Percentiles rank a stretch among this genome's conserved stretches.
Conservation (phyloP, 2,797 vertebrate genomes). For the Trachops cirrhosus region DNA sequence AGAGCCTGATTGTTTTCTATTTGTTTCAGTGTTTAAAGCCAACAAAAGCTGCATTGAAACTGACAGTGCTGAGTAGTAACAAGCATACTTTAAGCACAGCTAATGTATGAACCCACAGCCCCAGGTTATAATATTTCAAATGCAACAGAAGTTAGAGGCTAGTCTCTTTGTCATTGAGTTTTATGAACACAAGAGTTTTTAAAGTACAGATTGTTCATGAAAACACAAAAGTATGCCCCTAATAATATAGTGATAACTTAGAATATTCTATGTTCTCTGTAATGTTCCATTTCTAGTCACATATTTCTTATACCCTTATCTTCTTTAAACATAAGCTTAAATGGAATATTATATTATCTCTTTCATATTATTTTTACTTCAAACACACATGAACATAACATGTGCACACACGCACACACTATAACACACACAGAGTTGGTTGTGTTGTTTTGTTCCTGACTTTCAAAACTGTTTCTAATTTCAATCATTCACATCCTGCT, state of each 20-base stretch:
- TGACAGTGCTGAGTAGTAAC: constrained; percentile 65
- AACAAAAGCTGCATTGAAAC: constrained; percentile 74
- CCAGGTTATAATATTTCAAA: constrained; percentile 57
- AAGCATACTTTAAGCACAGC: constrained; percentile 53
- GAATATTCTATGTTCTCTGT: background rate
- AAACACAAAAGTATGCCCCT: background rate
- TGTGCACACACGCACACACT: too few relatives aligned
- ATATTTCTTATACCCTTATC: background rate
- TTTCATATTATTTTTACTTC: background rate
- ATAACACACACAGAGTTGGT: background rate
- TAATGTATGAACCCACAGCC: constrained; percentile 27
- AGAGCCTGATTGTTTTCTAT: constrained; percentile 74
- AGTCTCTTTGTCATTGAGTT: background rate
- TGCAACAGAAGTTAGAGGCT: background rate
- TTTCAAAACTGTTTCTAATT: constrained; percentile 6
- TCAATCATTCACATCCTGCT: background rate
- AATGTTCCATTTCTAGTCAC: background rate
- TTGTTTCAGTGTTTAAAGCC: constrained; percentile 76
- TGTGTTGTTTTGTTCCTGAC: background rate
- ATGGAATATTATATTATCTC: background rate
- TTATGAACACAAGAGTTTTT: background rate
- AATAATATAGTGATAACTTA: background rate
- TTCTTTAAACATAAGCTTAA: background rate
- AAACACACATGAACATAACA: background rate
- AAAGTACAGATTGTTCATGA: background rate